These are phyloP conservation scores for Drosophila subpulchrella DNA, from an alignment of 1,140 invertebrate species.

Conservation along the genomic window DNA sequence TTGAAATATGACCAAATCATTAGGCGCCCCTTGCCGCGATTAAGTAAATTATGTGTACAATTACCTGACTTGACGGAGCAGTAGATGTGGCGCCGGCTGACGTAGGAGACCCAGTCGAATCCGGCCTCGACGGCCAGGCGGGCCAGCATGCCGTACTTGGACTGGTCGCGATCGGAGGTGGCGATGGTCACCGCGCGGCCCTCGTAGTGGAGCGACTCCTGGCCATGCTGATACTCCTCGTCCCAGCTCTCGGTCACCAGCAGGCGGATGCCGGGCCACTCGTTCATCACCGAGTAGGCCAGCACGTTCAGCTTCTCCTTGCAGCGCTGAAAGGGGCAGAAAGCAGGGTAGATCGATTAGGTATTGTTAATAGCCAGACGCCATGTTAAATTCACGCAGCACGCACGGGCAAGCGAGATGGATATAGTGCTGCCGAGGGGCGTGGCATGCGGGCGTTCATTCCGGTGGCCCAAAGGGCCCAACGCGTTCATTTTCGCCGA, in stretches of 20 bases:
- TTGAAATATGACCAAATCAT: conserved; percentile 1
- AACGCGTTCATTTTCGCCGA: conserved; percentile 56
- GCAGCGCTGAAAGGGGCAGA: conserved; percentile 89
- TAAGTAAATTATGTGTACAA: conserved; percentile 43
- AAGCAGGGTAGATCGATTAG: conserved; percentile 53
- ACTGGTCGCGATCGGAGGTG: conserved; percentile 95
- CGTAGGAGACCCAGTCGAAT: conserved; percentile 99
- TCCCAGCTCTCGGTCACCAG: conserved; percentile 98
- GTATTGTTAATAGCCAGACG: conserved; percentile 50
- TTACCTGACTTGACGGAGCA: conserved; percentile 99
- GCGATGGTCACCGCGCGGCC: conserved; percentile 97
- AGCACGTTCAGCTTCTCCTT: conserved; percentile 97
- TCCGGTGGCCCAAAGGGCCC: conserved; percentile 64
- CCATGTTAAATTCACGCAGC: conserved; percentile 68
- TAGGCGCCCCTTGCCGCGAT: conserved; percentile 11
- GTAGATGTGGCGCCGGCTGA: conserved; percentile 97
- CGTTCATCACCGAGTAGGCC: conserved; percentile 98
- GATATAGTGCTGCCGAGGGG: conserved; percentile 43
- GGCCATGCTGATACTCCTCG: conserved; percentile 92
- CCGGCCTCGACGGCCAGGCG: conserved; percentile 97
- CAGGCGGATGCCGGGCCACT: conserved; percentile 97
- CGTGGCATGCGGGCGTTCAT: conserved; percentile 75
- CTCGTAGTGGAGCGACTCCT: conserved; percentile 96
- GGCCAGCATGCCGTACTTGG: conserved; percentile 98
- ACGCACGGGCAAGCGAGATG: conserved; percentile 26